A percentile compares a stretch with the other conserved stretches of the same genome.
phyloP scores from a whole-genome alignment of 2,888 invertebrate genomes.

The Cryptophagus acutangulus region DNA sequence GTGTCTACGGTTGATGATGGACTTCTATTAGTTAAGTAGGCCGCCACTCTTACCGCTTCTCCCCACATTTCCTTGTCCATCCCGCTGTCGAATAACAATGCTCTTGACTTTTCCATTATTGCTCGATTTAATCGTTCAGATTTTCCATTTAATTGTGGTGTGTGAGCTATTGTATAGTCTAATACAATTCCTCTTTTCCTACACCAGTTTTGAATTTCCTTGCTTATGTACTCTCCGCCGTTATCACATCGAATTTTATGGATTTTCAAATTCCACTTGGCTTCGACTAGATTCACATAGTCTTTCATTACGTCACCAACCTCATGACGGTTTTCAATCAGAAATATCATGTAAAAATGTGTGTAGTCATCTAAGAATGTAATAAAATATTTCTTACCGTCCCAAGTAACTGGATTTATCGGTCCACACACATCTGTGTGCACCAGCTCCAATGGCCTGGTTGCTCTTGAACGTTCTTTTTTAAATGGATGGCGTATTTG shows the following conservation, averaged over 20 bases:
- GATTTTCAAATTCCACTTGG: slow-evolving; percentile 18
- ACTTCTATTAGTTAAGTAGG: slow-evolving; percentile 32
- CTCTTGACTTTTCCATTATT: slow-evolving; percentile 25
- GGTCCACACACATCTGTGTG: slow-evolving; percentile 38
- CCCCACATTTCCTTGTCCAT: slow-evolving; percentile 32
- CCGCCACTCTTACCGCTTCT: slow-evolving; percentile 27
- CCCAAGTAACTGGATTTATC: slow-evolving; percentile 33
- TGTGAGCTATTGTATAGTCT: slow-evolving; percentile 22
- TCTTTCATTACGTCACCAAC: slow-evolving; percentile 18
- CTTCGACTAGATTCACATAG: slow-evolving; percentile 21
- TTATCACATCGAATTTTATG: slow-evolving; percentile 26
- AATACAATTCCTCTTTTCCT: slow-evolving; percentile 22
- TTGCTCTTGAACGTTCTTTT: slow-evolving; percentile 27
- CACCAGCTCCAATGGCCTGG: slow-evolving; percentile 35
- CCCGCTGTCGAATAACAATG: slow-evolving; percentile 28
- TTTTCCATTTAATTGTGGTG: slow-evolving; percentile 24
- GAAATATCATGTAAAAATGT: slow-evolving; percentile 36
- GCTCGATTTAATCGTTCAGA: slow-evolving; percentile 25
- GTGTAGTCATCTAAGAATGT: slow-evolving; percentile 39
- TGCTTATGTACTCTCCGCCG: slow-evolving; percentile 22
- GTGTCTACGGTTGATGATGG: slow-evolving; percentile 16
- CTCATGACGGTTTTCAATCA: slow-evolving; percentile 24
- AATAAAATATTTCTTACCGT: slow-evolving; percentile 37
- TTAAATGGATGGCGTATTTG: slow-evolving; percentile 1
- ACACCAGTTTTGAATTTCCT: slow-evolving; percentile 20